Evolutionary conservation across 92 coral and sea anemone species (phyloP).

Genomic region (Anthopleura xanthogrammica): DNA sequence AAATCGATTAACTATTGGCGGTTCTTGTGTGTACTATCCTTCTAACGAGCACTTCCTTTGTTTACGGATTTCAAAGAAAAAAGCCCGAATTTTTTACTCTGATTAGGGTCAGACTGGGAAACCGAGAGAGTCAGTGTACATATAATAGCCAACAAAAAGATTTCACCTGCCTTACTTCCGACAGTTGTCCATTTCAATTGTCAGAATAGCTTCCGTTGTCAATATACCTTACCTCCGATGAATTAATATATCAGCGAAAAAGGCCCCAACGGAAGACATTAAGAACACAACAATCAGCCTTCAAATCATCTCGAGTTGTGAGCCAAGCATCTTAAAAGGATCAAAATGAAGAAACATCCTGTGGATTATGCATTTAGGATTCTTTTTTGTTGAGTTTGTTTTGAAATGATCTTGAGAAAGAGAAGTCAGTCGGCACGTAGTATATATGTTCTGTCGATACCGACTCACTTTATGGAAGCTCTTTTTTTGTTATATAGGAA

Average conservation of each 20-base stretch:
- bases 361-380: slow-evolving; percentile 27
- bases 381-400: slow-evolving; percentile 15
- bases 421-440: slow-evolving; percentile 10
- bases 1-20: slow-evolving; percentile 33
- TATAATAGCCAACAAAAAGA: slow-evolving; percentile 43
- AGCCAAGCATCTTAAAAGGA: slow-evolving; percentile 48
- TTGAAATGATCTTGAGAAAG: slow-evolving; percentile 8
- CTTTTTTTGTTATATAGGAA: not conserved
- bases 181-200: slow-evolving; percentile 43
- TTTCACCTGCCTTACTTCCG: slow-evolving; percentile 78
- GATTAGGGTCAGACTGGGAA: slow-evolving; percentile 58
- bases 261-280: slow-evolving; percentile 49
- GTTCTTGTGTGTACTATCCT: slow-evolving; percentile 32
- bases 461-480: not conserved
- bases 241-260: slow-evolving; percentile 46
- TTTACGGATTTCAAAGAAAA: slow-evolving; percentile 40
- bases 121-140: slow-evolving; percentile 51
- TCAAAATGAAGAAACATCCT: slow-evolving; percentile 38
- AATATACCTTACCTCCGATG: slow-evolving; percentile 45
- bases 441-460: not conserved
- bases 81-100: slow-evolving; percentile 41
- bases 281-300: slow-evolving; percentile 34
- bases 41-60: slow-evolving; percentile 39
- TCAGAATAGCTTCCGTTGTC: slow-evolving; percentile 38
- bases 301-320: slow-evolving; percentile 36